Evolutionary conservation across 2,797 vertebrate species (phyloP).

Genomic region (Danionella dracula): DNA sequence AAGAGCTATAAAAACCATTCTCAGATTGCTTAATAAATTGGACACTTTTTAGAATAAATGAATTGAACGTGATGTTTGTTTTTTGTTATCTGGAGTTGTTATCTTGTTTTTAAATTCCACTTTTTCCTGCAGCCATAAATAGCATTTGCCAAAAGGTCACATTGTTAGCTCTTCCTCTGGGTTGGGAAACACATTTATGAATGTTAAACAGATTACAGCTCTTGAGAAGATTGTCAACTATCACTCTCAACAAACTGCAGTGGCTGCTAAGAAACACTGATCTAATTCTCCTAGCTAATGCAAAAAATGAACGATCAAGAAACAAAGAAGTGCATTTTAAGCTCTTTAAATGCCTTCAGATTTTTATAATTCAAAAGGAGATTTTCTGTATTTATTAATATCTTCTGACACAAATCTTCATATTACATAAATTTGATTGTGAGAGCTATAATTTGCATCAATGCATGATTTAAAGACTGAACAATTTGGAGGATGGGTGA

Average conservation of each 20-base stretch:
- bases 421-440: neutral
- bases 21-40: too few species aligned
- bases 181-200: conserved; percentile 39
- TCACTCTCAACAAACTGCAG: conserved; percentile 18
- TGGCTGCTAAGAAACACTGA: conserved; percentile 14
- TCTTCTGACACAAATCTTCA: neutral
- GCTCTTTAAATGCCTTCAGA: too few species aligned
- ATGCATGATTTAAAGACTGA: neutral
- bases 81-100: neutral
- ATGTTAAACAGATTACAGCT: conserved; percentile 42
- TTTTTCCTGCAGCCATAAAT: conserved; percentile 21
- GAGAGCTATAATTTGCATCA: neutral
- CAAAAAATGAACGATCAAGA: neutral
- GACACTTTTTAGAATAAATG: too few species aligned
- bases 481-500: neutral
- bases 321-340: too few species aligned
- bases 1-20: too few species aligned
- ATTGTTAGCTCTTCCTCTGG: conserved; percentile 21
- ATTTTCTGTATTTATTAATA: neutral
- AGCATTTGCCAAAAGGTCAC: conserved; percentile 43
- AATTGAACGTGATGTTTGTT: neutral
- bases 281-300: neutral
- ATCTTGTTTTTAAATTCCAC: neutral
- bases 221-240: conserved; percentile 20
- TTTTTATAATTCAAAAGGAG: too few species aligned